Percentiles rank a stretch among this genome's conserved stretches.
phyloP scores from a whole-genome alignment of 1,140 invertebrate genomes.

The Bombus confusus region DNA sequence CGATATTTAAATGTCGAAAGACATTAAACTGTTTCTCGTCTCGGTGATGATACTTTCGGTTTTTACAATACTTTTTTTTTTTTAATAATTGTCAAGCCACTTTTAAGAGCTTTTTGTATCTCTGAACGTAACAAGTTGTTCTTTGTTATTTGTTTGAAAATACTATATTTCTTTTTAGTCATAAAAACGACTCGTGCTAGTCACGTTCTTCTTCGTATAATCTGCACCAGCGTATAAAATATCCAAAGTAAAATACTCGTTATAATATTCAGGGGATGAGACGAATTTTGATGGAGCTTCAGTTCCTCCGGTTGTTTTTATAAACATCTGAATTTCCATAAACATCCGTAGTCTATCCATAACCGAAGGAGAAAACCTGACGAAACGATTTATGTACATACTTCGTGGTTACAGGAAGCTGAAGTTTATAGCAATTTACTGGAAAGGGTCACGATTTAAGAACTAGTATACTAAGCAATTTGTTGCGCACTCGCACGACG shows the following conservation, averaged over 20 bases:
- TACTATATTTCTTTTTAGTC: background rate
- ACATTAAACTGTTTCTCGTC: too few species aligned
- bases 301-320: background rate
- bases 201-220: background rate
- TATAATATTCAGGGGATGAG: too few species aligned
- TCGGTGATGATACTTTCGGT: too few species aligned
- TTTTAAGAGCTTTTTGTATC: too few species aligned
- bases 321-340: background rate
- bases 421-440: slow-evolving; percentile 18
- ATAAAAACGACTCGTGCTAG: background rate
- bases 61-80: too few species aligned
- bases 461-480: background rate
- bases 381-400: background rate
- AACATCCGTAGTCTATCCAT: background rate
- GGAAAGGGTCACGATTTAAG: background rate
- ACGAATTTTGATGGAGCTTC: too few species aligned
- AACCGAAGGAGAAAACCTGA: slow-evolving; percentile 11
- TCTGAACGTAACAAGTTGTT: too few species aligned
- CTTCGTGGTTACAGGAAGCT: background rate
- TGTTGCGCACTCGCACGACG: background rate
- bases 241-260: background rate
- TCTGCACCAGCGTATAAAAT: background rate
- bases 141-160: too few species aligned
- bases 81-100: too few species aligned
- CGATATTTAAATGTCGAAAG: too few species aligned